A percentile compares a stretch with the other conserved stretches of the same genome.
Conservation (phyloP, 2,888 invertebrate genomes). For the Muschampia plurimacula region DNA sequence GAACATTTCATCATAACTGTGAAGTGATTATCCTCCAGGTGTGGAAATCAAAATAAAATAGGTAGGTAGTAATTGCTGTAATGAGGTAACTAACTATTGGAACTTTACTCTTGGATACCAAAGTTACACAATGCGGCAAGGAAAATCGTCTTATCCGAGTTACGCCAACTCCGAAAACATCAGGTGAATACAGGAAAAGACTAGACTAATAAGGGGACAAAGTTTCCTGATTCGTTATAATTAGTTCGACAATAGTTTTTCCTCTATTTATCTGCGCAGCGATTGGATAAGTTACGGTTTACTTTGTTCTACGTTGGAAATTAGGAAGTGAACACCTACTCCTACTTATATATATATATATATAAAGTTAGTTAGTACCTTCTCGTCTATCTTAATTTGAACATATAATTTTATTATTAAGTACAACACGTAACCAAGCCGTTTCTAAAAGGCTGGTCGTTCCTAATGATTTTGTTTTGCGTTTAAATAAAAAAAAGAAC, state of each 20-base stretch:
- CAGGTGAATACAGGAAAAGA: conserved; percentile 6
- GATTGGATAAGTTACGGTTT: conserved; percentile 9
- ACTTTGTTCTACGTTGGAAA: not conserved
- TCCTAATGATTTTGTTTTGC: no score
- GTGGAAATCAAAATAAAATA: no score
- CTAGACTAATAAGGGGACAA: conserved; percentile 2
- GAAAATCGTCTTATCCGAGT: not conserved
- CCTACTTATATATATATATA: no score
- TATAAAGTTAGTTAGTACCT: no score
- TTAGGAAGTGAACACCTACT: no score
- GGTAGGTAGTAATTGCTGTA: not conserved
- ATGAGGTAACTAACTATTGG: not conserved
- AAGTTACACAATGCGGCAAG: not conserved
- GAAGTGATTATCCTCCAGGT: no score
- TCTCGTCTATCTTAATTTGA: no score
- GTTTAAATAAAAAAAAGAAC: no score
- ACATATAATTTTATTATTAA: no score
- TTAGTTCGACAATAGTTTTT: conserved; percentile 7
- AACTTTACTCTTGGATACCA: not conserved
- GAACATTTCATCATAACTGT: no score
- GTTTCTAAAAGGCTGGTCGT: no score
- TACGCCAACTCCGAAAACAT: not conserved
- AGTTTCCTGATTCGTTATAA: conserved; percentile 11
- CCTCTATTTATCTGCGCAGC: conserved; percentile 3
- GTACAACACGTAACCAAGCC: no score